Evolutionary conservation across 2,888 invertebrate species (phyloP), one percentile per base, ranked within the genome.

Genomic region (Macaria liturata): DNA sequence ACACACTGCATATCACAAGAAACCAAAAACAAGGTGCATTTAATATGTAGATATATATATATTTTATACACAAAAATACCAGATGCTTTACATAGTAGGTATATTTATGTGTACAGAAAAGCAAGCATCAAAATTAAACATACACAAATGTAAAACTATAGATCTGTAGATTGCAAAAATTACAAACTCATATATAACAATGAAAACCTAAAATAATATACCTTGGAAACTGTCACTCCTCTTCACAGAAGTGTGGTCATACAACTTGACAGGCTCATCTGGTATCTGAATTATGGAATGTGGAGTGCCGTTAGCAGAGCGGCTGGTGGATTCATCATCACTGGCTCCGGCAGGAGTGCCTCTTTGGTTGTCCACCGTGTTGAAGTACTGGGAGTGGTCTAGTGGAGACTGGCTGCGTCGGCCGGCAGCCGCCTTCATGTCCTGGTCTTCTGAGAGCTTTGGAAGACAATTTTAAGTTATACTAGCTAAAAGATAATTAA

Each of bases 261-360:
- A 91, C 42, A 89, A 82, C 68, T 86, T 86, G 39, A 81, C 83
- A 53, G 83, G 71, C 37, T 92, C 91, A 63, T 92, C 92, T 59
- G 93, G 92, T 32, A 95, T 94, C 81, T 95, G 94, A 9, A 95
- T 94, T 59, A 95, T 92, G 64, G 95, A 95, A 91, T 95, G 95
- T 71, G 94, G 93, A 7, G 93, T 92, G 62, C 93, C 92, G n/a
- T 92, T 93, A 40, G 91, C 82, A 49, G 82, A 86, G 31, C 86
- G 80, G 66, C 76, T 80, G 39, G 84, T 84, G n/a, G 90, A 84
- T 66, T 91, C 93, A 67, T 93, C 93, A 67, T 92, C 86, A 69
- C 91, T 91, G 9, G 93, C 92, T 7, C 92, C 92, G 3, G 84
- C 90, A 0, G 92, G 92, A 1, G 88, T 86, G 9, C 88, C 92